Percentiles rank a stretch among this genome's conserved stretches.
Conservation (phyloP, 2,797 vertebrate species). For the Acipenser transmontanus region DNA sequence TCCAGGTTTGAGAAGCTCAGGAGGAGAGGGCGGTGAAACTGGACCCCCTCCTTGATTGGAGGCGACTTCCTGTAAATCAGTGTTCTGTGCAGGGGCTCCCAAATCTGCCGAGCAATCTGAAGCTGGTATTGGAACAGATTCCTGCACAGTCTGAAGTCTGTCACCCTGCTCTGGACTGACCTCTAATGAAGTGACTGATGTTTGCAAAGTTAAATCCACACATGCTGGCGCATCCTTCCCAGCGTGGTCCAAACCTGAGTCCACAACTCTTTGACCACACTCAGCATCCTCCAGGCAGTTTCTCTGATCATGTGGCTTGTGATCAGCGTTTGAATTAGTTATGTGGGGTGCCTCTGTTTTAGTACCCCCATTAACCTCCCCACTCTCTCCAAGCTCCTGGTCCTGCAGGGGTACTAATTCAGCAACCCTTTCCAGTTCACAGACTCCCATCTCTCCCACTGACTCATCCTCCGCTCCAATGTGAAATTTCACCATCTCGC, state of each 20-base stretch:
- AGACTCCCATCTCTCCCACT: constrained; percentile 19
- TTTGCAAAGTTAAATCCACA: constrained; percentile 57
- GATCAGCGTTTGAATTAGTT: constrained; percentile 25
- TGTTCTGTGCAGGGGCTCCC: not conserved
- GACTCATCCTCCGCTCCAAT: constrained; percentile 35
- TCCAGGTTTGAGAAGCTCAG: constrained; percentile 58
- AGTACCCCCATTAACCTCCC: constrained; percentile 50
- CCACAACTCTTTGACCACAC: constrained; percentile 34
- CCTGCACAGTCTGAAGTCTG: too few species aligned
- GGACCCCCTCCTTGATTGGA: not conserved
- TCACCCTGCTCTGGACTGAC: constrained; percentile 51
- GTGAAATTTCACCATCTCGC: constrained; percentile 40
- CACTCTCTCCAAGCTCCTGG: constrained; percentile 39
- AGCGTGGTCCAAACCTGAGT: constrained; percentile 15
- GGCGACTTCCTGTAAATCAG: constrained; percentile 19
- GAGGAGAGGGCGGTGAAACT: constrained; percentile 25
- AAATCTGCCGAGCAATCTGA: constrained; percentile 21
- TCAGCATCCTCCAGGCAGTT: constrained; percentile 30
- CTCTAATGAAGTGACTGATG: constrained; percentile 22
- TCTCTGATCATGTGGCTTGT: constrained; percentile 39
- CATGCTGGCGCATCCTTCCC: constrained; percentile 59
- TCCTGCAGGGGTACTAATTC: constrained; percentile 12
- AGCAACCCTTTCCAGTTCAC: too few species aligned
- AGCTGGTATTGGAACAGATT: not conserved
- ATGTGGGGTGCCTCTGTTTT: constrained; percentile 28